These are phyloP conservation scores for Indicator maculatus DNA, from an alignment of 2,113 vertebrate genomes.

Conservation along the genomic window DNA sequence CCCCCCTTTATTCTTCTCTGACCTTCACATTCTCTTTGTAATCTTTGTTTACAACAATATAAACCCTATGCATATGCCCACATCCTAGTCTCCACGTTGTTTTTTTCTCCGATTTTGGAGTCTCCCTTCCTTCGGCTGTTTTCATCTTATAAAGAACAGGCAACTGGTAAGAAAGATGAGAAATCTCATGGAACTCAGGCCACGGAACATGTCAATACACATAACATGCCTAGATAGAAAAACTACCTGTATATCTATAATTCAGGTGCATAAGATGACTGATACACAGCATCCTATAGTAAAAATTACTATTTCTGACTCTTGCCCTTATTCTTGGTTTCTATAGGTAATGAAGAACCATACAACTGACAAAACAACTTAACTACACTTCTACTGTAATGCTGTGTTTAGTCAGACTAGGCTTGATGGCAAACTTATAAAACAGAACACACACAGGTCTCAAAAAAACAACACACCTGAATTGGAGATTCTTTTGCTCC, in stretches of 20 bases:
- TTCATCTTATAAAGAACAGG: not conserved
- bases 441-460: not conserved
- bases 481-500: not conserved
- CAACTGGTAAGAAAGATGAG: not conserved
- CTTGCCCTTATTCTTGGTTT: not conserved
- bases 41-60: not conserved
- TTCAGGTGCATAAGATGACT: not conserved
- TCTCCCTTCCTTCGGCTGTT: not conserved
- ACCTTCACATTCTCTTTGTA: not conserved
- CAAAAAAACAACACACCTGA: not conserved
- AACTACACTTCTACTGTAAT: not conserved
- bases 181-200: not conserved
- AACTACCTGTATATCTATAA: rapidly evolving
- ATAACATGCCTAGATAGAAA: not conserved
- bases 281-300: not conserved
- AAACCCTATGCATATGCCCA: not conserved
- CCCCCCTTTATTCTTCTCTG: not conserved
- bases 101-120: not conserved
- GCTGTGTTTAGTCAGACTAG: rapidly evolving
- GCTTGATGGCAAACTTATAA: not conserved
- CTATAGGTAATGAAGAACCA: not conserved
- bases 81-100: not conserved
- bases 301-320: not conserved
- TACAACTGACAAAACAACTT: not conserved
- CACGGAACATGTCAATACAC: rapidly evolving